Conservation (phyloP, 2,888 invertebrate genomes). For the Theodoxus fluviatilis region DNA sequence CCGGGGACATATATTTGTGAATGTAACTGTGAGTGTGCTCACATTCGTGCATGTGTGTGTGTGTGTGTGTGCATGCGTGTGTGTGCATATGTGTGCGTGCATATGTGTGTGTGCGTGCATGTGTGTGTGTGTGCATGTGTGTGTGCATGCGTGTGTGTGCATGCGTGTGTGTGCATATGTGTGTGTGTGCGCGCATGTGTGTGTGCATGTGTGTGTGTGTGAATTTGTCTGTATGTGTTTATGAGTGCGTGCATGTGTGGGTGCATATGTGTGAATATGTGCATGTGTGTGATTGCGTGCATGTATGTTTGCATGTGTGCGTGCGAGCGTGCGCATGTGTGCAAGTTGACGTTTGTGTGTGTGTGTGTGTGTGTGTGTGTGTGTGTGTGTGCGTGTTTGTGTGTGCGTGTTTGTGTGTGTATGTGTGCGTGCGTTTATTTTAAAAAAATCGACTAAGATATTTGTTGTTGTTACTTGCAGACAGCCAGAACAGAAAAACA, state of each 20-base stretch:
- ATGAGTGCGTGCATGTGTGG: not conserved
- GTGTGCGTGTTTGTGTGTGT: constrained; percentile 17
- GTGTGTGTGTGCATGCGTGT: not conserved
- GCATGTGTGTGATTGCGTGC: not conserved
- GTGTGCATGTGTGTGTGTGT: constrained; percentile 7
- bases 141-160: not conserved
- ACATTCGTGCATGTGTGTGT: not conserved
- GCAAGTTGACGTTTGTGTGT: not conserved
- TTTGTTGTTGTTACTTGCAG: too few relatives aligned
- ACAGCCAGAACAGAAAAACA: too few relatives aligned
- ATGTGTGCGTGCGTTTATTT: constrained; percentile 4
- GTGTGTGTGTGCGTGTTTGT: constrained; percentile 7
- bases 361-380: constrained; percentile 2
- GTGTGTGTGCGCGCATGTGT: not conserved
- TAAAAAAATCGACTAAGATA: too few relatives aligned
- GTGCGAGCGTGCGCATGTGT: not conserved
- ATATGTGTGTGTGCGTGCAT: not conserved
- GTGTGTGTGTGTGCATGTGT: constrained; percentile 1
- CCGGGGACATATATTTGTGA: not conserved
- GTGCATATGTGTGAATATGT: not conserved
- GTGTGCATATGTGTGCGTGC: constrained; percentile 8
- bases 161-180: not conserved
- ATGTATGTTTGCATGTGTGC: constrained; percentile 1
- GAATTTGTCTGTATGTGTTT: not conserved
- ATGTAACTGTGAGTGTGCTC: not conserved